phyloP scores from a whole-genome alignment of 1,140 invertebrate genomes.

The Heliothis subflexa region DNA sequence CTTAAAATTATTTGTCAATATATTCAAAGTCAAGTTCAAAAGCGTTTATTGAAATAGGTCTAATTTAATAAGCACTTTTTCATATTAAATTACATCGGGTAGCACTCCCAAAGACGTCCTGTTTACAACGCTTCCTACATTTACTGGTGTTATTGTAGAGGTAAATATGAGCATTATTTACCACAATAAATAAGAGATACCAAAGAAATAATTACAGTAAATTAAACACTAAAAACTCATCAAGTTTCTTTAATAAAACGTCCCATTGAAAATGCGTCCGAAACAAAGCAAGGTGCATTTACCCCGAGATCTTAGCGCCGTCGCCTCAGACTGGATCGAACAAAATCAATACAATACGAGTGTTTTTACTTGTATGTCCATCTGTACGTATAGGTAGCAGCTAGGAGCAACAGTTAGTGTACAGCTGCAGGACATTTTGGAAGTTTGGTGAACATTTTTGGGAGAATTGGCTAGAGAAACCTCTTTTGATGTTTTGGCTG shows the following conservation, averaged over 20 bases:
- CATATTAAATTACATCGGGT: too few species aligned
- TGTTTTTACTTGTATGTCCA: constrained; percentile 74
- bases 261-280: not conserved
- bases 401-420: constrained; percentile 78
- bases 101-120: too few species aligned
- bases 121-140: too few species aligned
- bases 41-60: too few species aligned
- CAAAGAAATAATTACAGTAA: too few species aligned
- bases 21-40: too few species aligned
- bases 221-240: too few species aligned
- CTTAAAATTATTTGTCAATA: too few species aligned
- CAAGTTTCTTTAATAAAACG: not conserved
- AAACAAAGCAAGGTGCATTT: constrained; percentile 6
- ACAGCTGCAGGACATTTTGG: constrained; percentile 56
- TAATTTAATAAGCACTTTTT: too few species aligned
- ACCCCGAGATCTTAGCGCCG: not conserved
- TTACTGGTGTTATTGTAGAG: too few species aligned
- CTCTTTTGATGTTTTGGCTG: not conserved
- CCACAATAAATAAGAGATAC: too few species aligned
- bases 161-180: too few species aligned
- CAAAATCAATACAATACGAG: constrained; percentile 83
- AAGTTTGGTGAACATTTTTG: not conserved
- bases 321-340: constrained; percentile 59
- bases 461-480: not conserved
- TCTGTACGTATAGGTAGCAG: constrained; percentile 55